Conservation (phyloP, 2,797 vertebrate species). For the Neostethus bicornis region DNA sequence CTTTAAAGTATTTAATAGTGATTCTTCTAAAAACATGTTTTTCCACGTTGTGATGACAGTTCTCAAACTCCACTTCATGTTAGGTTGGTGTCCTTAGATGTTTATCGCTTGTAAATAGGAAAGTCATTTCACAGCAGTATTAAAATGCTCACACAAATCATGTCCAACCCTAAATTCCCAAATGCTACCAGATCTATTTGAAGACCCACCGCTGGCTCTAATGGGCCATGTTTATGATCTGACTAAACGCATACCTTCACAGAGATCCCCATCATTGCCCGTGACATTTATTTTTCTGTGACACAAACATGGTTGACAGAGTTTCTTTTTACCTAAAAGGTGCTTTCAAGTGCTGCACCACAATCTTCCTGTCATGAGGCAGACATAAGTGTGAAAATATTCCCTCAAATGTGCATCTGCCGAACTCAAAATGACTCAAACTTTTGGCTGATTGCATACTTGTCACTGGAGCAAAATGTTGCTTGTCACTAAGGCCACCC, state of each 20-base stretch:
- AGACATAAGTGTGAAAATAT: slow-evolving; percentile 50
- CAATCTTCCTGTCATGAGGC: slow-evolving; percentile 70
- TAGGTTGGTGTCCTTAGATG: slow-evolving; percentile 26
- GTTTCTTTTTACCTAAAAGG: slow-evolving; percentile 50
- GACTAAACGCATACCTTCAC: slow-evolving; percentile 42
- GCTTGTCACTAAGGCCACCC: slow-evolving; percentile 52
- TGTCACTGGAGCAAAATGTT: slow-evolving; percentile 40
- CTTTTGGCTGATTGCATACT: slow-evolving; percentile 56
- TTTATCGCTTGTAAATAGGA: slow-evolving; percentile 45
- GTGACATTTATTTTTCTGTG: slow-evolving; percentile 45
- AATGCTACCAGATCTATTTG: slow-evolving; percentile 32
- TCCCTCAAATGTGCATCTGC: slow-evolving; percentile 38
- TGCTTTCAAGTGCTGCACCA: slow-evolving; percentile 54
- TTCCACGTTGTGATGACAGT: slow-evolving; percentile 4
- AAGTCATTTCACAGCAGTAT: slow-evolving; percentile 62
- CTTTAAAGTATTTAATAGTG: slow-evolving; percentile 1
- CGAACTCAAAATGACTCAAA: slow-evolving; percentile 44
- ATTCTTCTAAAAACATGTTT: slow-evolving; percentile 5
- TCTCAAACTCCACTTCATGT: slow-evolving; percentile 6
- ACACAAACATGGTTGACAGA: slow-evolving; percentile 43
- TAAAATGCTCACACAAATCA: slow-evolving; percentile 51
- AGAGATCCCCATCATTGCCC: slow-evolving; percentile 36
- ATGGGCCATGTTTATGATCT: slow-evolving; percentile 58
- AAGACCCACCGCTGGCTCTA: slow-evolving; percentile 32
- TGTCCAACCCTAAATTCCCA: slow-evolving; percentile 41